Conservation (phyloP, 53 echinoderm and acorn worm species). For the Paracentrotus lividus region DNA sequence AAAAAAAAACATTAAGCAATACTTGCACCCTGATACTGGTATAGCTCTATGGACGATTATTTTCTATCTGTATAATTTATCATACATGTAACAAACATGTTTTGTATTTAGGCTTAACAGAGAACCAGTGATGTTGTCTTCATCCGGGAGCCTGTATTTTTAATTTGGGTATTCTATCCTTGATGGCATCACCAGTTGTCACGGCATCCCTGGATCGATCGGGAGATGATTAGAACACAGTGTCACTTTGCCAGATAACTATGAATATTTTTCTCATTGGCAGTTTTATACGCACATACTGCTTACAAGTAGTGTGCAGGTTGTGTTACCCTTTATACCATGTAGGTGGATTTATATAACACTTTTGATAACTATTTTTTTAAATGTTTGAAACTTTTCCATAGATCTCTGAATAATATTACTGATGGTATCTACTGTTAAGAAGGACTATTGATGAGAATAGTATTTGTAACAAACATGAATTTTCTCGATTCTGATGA, state of each 20-base stretch:
- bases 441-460: too few relatives aligned
- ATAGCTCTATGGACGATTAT: too few relatives aligned
- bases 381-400: too few relatives aligned
- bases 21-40: too few relatives aligned
- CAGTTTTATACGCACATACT: not conserved
- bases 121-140: not conserved
- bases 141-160: not conserved
- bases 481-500: too few relatives aligned
- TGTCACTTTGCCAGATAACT: slow-evolving; percentile 9
- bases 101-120: not conserved
- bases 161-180: not conserved
- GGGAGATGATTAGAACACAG: not conserved
- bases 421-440: too few relatives aligned
- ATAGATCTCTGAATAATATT: too few relatives aligned
- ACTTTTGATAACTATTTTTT: too few relatives aligned
- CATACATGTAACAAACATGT: not conserved
- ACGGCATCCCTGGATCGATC: not conserved
- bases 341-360: too few relatives aligned
- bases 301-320: not conserved
- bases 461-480: too few relatives aligned
- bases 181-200: not conserved
- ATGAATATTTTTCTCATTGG: not conserved
- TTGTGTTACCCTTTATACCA: not conserved
- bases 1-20: too few relatives aligned
- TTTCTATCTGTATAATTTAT: not conserved